Evolutionary conservation across 2,888 invertebrate species (phyloP).

Genomic region (Drepana falcataria): DNA sequence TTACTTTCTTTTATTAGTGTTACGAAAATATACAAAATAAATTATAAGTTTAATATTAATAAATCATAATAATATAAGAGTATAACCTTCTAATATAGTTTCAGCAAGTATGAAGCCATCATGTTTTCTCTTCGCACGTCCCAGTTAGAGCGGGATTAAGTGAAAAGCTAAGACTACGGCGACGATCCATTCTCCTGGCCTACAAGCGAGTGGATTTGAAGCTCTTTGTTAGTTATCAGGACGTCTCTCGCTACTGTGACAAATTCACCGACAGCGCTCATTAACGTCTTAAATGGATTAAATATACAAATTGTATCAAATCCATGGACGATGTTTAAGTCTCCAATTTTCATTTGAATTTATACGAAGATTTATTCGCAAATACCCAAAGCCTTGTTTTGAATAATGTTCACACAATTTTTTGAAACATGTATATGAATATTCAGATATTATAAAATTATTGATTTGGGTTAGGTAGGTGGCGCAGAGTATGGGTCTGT

Average conservation of each 20-base stretch:
- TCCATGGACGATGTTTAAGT: not conserved
- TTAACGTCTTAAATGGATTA: conserved; percentile 23
- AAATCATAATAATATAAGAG: no score
- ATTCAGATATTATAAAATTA: no score
- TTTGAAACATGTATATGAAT: no score
- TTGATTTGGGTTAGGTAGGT: no score
- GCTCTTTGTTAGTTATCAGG: conserved; percentile 35
- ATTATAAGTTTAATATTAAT: no score
- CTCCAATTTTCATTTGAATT: not conserved
- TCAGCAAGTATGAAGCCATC: no score
- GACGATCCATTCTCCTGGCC: conserved; percentile 34
- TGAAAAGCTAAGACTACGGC: conserved; percentile 27
- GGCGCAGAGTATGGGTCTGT: no score
- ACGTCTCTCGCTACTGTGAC: conserved; percentile 20
- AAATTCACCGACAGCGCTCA: conserved; percentile 27
- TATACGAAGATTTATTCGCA: not conserved
- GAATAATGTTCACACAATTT: not conserved
- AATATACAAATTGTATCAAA: conserved; percentile 2
- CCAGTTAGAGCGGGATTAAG: conserved; percentile 22
- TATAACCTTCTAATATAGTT: no score
- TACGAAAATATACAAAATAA: no score
- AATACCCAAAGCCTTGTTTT: not conserved
- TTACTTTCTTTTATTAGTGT: no score
- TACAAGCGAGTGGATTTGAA: conserved; percentile 33
- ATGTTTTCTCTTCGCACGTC: conserved; percentile 15